These are phyloP conservation scores for Mantis religiosa DNA, from an alignment of 2,888 invertebrate genomes.

Conservation along the genomic window DNA sequence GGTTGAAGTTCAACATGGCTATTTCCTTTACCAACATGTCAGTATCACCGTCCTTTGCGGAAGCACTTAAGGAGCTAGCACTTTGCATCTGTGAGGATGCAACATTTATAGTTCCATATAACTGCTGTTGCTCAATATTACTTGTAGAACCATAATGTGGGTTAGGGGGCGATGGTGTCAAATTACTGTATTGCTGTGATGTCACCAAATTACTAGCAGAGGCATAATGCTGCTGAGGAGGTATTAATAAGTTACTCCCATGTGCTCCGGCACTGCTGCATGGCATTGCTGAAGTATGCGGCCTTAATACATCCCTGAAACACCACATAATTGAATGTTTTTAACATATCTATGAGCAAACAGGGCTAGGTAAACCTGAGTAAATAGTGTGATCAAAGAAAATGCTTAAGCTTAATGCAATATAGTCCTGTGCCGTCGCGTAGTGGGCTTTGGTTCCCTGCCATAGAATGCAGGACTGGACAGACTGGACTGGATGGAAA, in stretches of 20 bases:
- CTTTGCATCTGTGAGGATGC: no score
- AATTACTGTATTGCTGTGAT: background rate
- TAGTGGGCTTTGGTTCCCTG: no score
- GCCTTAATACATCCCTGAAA: background rate
- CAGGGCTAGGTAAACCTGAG: no score
- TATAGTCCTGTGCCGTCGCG: no score
- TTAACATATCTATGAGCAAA: no score
- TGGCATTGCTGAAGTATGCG: background rate
- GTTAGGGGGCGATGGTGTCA: background rate
- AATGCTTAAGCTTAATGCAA: no score
- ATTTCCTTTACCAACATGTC: constrained; percentile 5
- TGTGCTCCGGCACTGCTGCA: background rate
- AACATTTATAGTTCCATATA: background rate
- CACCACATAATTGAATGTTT: background rate
- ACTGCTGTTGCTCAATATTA: background rate
- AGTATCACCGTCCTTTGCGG: background rate
- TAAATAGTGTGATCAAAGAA: no score
- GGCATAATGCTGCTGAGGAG: background rate
- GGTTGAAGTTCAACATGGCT: constrained; percentile 7
- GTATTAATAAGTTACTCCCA: background rate
- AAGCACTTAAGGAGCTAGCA: background rate
- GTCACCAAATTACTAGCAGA: background rate
- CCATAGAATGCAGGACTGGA: no score
- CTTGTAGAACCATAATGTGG: background rate
- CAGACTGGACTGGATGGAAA: no score